Conservation (phyloP, 2,797 vertebrate species). For the Notolabrus celidotus region DNA sequence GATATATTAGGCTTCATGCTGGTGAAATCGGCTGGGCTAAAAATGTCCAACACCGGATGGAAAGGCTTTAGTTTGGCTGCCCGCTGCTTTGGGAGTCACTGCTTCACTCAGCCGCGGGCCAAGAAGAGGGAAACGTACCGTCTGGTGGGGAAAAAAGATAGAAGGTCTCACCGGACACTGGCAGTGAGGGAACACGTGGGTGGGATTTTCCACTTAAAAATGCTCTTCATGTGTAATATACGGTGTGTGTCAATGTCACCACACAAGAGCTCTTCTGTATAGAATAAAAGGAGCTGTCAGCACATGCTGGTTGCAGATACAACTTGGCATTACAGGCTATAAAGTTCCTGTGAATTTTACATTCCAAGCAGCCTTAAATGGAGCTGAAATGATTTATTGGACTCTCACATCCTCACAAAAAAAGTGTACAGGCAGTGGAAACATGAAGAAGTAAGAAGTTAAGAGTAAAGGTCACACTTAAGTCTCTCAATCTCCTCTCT, state of each 20-base stretch:
- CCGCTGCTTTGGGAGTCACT: constrained; percentile 64
- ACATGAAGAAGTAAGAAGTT: constrained; percentile 23
- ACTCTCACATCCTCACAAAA: constrained; percentile 30
- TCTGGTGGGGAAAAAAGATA: constrained; percentile 67
- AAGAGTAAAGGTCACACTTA: constrained; percentile 25
- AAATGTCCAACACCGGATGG: constrained; percentile 70
- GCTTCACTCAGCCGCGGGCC: constrained; percentile 45
- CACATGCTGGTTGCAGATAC: constrained; percentile 24
- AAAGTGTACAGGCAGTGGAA: constrained; percentile 16
- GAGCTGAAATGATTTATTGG: constrained; percentile 36
- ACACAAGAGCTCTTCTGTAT: constrained; percentile 52
- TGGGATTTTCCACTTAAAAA: constrained; percentile 76
- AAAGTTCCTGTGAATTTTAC: constrained; percentile 27
- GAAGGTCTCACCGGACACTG: constrained; percentile 58
- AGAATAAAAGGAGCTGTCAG: constrained; percentile 53
- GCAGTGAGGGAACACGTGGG: constrained; percentile 49
- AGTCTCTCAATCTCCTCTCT: constrained; percentile 24
- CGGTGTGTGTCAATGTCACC: constrained; percentile 33
- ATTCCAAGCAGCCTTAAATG: constrained; percentile 2
- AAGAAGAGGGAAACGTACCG: constrained; percentile 63
- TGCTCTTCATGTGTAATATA: constrained; percentile 54
- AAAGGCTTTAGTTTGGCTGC: constrained; percentile 72
- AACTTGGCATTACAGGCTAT: constrained; percentile 22
- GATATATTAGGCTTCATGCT: constrained; percentile 63
- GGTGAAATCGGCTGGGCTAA: constrained; percentile 70